A percentile compares a stretch with the other conserved stretches of the same genome.
Evolutionary conservation across 1,140 invertebrate species (phyloP).

Genomic region (Pomacea maculata): DNA sequence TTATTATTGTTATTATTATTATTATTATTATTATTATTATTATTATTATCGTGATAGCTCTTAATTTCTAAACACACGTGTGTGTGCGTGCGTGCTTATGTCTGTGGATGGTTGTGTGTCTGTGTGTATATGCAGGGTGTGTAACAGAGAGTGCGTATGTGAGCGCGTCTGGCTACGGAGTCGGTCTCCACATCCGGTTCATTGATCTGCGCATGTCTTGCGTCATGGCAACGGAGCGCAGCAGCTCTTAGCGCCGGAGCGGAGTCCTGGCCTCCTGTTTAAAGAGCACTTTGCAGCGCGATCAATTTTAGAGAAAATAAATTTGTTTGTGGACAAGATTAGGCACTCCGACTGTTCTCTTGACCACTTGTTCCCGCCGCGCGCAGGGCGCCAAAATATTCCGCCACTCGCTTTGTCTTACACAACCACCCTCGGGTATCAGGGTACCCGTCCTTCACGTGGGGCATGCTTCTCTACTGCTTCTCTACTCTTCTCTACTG

Average conservation of each 20-base stretch:
- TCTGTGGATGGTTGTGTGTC: not conserved
- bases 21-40: not conserved
- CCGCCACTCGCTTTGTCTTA: too few species aligned
- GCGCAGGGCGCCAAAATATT: too few species aligned
- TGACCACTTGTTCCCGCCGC: not conserved
- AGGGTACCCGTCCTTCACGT: not conserved
- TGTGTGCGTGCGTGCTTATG: not conserved
- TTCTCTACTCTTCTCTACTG: not conserved
- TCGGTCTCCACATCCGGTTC: conserved; percentile 11
- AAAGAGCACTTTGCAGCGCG: conserved; percentile 2
- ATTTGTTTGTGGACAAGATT: conserved; percentile 13
- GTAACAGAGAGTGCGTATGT: not conserved
- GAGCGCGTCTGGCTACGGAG: not conserved
- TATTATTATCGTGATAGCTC: too few species aligned
- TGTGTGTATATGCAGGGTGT: not conserved
- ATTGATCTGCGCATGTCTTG: conserved; percentile 18
- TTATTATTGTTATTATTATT: not conserved
- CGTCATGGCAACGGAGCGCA: conserved; percentile 3
- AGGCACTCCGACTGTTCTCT: not conserved
- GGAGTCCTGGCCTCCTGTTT: conserved; percentile 3
- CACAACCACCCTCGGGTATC: too few species aligned
- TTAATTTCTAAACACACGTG: not conserved
- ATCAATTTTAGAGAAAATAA: conserved; percentile 16
- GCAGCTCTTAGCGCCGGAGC: not conserved
- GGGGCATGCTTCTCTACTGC: not conserved